Conservation (phyloP, 2,888 invertebrate genomes). For the Rotaria macrura region DNA sequence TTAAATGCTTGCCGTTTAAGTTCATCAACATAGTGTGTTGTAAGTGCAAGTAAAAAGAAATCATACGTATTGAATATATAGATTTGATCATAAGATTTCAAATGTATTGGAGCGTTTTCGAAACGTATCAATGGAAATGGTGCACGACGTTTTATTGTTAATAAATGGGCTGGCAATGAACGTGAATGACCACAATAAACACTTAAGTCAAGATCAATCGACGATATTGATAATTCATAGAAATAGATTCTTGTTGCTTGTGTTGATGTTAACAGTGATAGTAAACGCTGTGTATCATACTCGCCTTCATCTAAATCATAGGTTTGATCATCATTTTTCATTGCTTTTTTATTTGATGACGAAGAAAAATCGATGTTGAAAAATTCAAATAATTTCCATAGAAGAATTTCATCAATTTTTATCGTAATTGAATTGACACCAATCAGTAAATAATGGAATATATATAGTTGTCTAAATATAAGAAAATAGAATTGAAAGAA, state of each 20-base stretch:
- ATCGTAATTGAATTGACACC: slow-evolving; percentile 71
- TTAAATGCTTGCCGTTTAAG: slow-evolving; percentile 85
- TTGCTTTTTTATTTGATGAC: not conserved
- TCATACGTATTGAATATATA: slow-evolving; percentile 25
- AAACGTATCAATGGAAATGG: slow-evolving; percentile 82
- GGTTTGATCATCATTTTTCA: slow-evolving; percentile 55
- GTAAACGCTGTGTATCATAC: slow-evolving; percentile 61
- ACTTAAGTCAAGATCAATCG: slow-evolving; percentile 22
- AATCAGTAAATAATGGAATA: slow-evolving; percentile 62
- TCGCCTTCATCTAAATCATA: slow-evolving; percentile 63
- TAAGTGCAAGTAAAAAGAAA: slow-evolving; percentile 22
- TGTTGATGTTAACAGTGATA: slow-evolving; percentile 15
- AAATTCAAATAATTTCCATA: slow-evolving; percentile 60
- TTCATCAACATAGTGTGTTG: slow-evolving; percentile 55
- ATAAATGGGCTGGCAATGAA: slow-evolving; percentile 67
- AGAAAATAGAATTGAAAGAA: not conserved
- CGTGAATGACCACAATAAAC: slow-evolving; percentile 50
- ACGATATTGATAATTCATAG: slow-evolving; percentile 28
- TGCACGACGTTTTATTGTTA: slow-evolving; percentile 68
- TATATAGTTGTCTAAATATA: slow-evolving; percentile 28
- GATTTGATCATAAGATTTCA: slow-evolving; percentile 49
- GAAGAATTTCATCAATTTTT: slow-evolving; percentile 72
- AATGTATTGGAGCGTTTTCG: slow-evolving; percentile 84
- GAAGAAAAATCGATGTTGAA: slow-evolving; percentile 27
- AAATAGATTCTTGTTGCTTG: slow-evolving; percentile 26